A percentile compares a stretch with the other conserved stretches of the same genome.
phyloP scores from a whole-genome alignment of 2,113 vertebrate genomes.

The Todiramphus chloris region DNA sequence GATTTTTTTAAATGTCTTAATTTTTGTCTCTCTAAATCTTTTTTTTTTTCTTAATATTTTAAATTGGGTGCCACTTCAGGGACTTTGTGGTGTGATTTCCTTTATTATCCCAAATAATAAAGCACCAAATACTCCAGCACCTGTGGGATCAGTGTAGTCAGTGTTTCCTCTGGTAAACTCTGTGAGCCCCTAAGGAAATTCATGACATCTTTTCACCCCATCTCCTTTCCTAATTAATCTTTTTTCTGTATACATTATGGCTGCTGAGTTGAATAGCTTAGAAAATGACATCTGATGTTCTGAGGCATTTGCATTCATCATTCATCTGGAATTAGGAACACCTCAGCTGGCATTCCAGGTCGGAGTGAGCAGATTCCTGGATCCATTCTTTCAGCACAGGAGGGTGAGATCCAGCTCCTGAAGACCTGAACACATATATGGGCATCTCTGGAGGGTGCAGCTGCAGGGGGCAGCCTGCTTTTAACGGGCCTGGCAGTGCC shows the following conservation, averaged over 20 bases:
- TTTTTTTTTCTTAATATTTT: background rate
- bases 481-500: background rate
- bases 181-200: background rate
- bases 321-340: background rate
- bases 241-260: background rate
- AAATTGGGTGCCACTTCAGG: background rate
- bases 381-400: background rate
- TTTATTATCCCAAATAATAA: background rate
- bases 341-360: background rate
- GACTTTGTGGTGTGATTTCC: background rate
- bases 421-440: accelerated
- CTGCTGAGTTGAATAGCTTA: background rate
- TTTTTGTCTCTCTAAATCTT: background rate
- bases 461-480: background rate
- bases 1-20: background rate
- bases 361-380: background rate
- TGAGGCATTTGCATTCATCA: background rate
- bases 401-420: background rate
- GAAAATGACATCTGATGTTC: background rate
- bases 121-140: background rate
- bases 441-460: background rate
- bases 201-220: background rate
- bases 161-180: background rate
- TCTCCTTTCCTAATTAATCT: background rate
- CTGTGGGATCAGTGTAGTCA: background rate